Evolutionary conservation across 2,113 vertebrate species (phyloP).

Genomic region (Bos javanicus): DNA sequence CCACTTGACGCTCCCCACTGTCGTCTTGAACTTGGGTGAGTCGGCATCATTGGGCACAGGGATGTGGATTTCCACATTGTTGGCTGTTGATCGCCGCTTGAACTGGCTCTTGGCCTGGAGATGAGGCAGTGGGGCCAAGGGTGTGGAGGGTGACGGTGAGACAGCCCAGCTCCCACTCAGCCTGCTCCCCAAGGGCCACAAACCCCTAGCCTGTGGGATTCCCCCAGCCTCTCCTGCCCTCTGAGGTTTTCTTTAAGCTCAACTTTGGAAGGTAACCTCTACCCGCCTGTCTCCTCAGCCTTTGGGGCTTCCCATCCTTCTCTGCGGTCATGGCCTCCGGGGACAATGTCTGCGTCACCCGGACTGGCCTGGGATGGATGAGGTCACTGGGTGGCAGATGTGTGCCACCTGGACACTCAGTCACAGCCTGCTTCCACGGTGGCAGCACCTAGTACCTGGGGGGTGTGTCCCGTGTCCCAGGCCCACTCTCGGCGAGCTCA

Average conservation of each 20-base stretch:
- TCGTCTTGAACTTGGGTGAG: constrained; percentile 99
- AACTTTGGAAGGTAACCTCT: not conserved
- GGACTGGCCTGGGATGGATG: not conserved
- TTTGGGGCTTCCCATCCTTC: not conserved
- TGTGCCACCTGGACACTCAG: not conserved
- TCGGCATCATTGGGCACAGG: constrained; percentile 97
- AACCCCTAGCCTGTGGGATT: not conserved
- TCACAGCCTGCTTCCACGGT: fast-evolving
- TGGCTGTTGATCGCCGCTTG: constrained; percentile 96
- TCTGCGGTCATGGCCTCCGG: not conserved
- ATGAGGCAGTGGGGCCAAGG: not conserved
- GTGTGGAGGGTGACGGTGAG: not conserved
- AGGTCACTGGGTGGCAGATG: not conserved
- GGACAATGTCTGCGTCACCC: not conserved
- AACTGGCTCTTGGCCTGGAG: constrained; percentile 97
- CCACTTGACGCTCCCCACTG: constrained; percentile 98
- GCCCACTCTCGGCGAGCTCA: not conserved
- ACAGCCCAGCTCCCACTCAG: too few species aligned
- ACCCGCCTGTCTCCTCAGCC: too few species aligned
- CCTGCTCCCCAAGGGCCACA: not conserved
- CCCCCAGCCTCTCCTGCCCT: not conserved
- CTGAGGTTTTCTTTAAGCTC: not conserved
- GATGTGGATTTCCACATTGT: constrained; percentile 99
- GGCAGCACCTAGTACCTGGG: not conserved
- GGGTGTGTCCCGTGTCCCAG: fast-evolving